Percentiles rank a stretch among this genome's conserved stretches.
These are phyloP conservation scores for Acleris laterana DNA, from an alignment of 2,888 invertebrate species.

Conservation along the genomic window DNA sequence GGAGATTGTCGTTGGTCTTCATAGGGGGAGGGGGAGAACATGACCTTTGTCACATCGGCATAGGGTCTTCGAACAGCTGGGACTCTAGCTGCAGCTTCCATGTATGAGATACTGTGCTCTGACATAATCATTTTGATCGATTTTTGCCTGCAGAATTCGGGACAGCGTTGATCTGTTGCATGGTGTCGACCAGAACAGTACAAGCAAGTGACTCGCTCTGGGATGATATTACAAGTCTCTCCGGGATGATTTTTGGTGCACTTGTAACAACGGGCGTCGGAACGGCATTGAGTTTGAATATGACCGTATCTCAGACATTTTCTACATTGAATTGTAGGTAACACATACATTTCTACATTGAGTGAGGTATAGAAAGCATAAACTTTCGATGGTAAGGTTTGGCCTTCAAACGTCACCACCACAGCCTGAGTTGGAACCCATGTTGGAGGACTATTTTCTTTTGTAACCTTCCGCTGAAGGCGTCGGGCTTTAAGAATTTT, in stretches of 20 bases:
- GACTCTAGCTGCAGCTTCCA: not conserved
- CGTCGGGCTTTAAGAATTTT: not conserved
- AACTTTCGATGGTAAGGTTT: not conserved
- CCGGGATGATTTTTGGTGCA: not conserved
- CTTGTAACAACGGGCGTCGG: too few relatives aligned
- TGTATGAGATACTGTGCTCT: not conserved
- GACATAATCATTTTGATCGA: too few relatives aligned
- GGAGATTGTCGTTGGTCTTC: not conserved
- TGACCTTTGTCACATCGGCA: not conserved
- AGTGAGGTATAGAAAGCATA: not conserved
- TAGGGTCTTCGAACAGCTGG: not conserved
- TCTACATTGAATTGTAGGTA: too few relatives aligned
- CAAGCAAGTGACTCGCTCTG: not conserved
- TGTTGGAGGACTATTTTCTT: not conserved
- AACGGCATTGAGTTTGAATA: too few relatives aligned
- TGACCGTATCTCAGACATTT: too few relatives aligned
- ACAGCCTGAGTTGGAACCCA: constrained; percentile 1
- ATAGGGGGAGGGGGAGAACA: not conserved
- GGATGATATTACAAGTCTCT: not conserved
- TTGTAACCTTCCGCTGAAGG: not conserved
- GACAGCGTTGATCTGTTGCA: constrained; percentile 1
- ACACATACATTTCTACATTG: too few relatives aligned
- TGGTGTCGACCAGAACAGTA: not conserved
- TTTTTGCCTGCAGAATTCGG: not conserved
- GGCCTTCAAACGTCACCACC: constrained; percentile 1